Evolutionary conservation across 2,888 invertebrate species (phyloP).

Genomic region (Andrena hattorfiana): DNA sequence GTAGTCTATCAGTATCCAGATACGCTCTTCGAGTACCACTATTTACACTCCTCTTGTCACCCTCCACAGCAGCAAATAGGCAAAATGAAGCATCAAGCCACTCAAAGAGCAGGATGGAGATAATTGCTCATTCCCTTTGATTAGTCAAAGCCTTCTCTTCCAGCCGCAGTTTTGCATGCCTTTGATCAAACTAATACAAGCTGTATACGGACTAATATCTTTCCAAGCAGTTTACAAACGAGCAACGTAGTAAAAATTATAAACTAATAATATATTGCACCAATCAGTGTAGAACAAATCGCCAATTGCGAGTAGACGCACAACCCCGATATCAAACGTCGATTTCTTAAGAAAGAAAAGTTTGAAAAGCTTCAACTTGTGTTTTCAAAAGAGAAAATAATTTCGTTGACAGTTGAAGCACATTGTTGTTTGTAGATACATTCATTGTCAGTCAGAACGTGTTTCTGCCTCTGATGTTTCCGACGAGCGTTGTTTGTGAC

Average conservation of each 20-base stretch:
- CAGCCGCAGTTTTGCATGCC: too few relatives aligned
- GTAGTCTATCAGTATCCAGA: background rate
- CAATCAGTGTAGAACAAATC: background rate
- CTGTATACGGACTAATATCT: too few relatives aligned
- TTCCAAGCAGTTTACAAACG: background rate
- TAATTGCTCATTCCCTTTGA: background rate
- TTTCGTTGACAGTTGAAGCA: background rate
- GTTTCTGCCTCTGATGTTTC: background rate
- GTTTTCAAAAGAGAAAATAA: background rate
- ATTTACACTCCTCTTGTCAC: background rate
- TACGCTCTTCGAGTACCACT: background rate
- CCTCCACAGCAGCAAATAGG: background rate
- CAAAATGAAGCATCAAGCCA: background rate
- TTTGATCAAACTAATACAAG: too few relatives aligned
- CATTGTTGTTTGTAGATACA: background rate
- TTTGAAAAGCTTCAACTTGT: background rate
- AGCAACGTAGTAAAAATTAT: background rate
- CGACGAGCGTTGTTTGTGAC: background rate
- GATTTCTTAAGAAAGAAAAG: background rate
- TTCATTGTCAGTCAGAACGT: background rate
- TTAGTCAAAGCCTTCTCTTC: too few relatives aligned
- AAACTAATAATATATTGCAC: too few relatives aligned
- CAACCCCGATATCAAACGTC: background rate
- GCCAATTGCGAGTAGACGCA: background rate
- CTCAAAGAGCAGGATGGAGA: background rate